A percentile compares a stretch with the other conserved stretches of the same genome.
phyloP scores from a whole-genome alignment of 2,113 vertebrate genomes.

The Toxostoma redivivum region DNA sequence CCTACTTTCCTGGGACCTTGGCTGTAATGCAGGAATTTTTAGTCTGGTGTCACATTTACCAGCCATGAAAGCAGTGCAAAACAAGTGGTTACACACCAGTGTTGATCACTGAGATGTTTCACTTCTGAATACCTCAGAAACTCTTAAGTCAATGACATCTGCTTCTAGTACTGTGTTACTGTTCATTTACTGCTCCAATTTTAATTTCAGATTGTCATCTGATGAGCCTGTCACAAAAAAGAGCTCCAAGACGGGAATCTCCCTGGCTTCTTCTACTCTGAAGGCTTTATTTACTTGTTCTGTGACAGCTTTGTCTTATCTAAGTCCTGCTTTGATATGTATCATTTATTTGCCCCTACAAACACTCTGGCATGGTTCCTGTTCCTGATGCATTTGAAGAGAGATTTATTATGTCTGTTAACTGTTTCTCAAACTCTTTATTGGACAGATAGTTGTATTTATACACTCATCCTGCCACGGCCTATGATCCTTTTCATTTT shows the following conservation, averaged over 20 bases:
- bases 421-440: background rate
- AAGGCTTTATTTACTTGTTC: background rate
- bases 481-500: background rate
- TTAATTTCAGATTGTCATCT: background rate
- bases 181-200: background rate
- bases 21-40: background rate
- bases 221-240: background rate
- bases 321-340: background rate
- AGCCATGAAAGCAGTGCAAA: background rate
- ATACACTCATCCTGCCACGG: background rate
- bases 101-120: background rate
- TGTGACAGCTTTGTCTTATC: background rate
- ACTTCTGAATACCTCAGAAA: background rate
- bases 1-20: accelerated
- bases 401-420: background rate
- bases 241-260: background rate
- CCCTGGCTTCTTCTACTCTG: background rate
- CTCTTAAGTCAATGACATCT: background rate
- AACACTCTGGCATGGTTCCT: background rate
- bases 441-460: background rate
- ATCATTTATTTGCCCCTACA: background rate
- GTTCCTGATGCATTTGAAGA: background rate
- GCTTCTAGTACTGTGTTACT: background rate
- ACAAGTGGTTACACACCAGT: background rate
- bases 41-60: background rate